A percentile compares a stretch with the other conserved stretches of the same genome.
phyloP scores from a whole-genome alignment of 2,888 invertebrate genomes.

The Pristionchus fissidentatus region DNA sequence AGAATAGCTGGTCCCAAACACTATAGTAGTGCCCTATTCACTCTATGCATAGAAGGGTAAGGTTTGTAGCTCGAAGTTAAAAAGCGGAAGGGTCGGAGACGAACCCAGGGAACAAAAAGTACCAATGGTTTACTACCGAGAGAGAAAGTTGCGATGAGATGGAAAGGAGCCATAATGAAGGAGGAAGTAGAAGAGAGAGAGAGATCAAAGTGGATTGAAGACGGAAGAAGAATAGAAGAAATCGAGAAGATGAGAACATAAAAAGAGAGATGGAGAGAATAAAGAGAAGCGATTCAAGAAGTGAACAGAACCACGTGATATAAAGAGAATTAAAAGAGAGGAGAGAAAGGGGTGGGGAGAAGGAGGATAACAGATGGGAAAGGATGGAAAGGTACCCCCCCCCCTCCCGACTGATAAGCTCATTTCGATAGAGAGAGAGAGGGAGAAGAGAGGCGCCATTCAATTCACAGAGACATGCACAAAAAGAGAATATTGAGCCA shows the following conservation, averaged over 20 bases:
- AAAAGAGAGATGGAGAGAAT: neutral
- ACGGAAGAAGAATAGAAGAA: neutral
- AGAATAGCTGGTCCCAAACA: too few relatives aligned
- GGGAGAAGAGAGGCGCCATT: neutral
- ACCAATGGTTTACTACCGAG: too few relatives aligned
- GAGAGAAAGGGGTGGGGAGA: neutral
- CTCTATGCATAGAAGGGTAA: too few relatives aligned
- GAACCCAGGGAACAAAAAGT: too few relatives aligned
- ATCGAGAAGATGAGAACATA: neutral
- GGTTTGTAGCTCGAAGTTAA: too few relatives aligned
- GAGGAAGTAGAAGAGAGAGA: neutral
- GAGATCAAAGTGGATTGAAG: neutral
- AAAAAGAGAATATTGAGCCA: neutral
- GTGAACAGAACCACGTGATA: conserved; percentile 3
- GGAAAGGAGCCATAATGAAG: neutral
- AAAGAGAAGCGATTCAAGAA: neutral
- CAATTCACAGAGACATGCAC: neutral
- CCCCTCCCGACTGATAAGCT: neutral
- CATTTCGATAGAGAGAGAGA: neutral
- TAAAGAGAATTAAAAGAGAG: neutral
- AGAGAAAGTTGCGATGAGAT: neutral
- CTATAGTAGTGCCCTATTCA: too few relatives aligned
- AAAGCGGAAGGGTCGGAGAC: too few relatives aligned
- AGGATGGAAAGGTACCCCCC: too few relatives aligned
- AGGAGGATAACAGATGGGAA: neutral